Evolutionary conservation across 1,140 invertebrate genomes (phyloP), one percentile per base, ranked within the genome.

Genomic region (Saccostrea glomerata): DNA sequence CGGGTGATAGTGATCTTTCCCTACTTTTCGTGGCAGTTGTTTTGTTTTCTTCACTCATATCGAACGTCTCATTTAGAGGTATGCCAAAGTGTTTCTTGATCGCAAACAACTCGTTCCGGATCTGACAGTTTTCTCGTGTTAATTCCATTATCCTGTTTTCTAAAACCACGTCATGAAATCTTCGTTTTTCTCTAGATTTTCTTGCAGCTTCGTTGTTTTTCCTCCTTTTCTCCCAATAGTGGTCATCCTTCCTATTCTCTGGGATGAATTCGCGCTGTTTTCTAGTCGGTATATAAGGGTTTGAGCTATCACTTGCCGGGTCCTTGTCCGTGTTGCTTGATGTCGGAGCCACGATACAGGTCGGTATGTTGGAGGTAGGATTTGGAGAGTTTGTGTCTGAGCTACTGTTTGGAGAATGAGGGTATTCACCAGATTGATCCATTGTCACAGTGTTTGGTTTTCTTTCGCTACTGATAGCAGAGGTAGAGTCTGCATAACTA

Each of bases 131-230:
- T 94, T 99, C 98, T 94, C 98, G 98, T 90, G 98, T 98, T 7
- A 99, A 95, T 94, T 99, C 98, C 84, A 98, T 97, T 20, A 99
- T 98, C 56, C 98, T 96, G 91, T 98, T 98, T 94, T 99, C 98
- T 13, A 99, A 95, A 0, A 99, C 98, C 97, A 99, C 98, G 94
- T 99, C 98, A 94, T 99, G 99, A 95, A 98, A 97, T 15, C 98
- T 96, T 23, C 98, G 96, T 95, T 99, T 99, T 94, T 99, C 98
- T 0, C 98, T 96, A 2, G 98, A 99, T 7, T 98, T 95, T 93
- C 98, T 98, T 47, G 98, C 98, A 0, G 98, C 98, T 94, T 99
- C 98, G 95, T 99, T 99, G 95, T 99, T 99, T 55, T 98, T 96
- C 66, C 98, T 96, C 66, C 98, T 96, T 54, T 98, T 96, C 95